Evolutionary conservation across 2,888 invertebrate species (phyloP), one percentile per base, ranked within the genome.

Genomic region (Perizoma affinitatum): DNA sequence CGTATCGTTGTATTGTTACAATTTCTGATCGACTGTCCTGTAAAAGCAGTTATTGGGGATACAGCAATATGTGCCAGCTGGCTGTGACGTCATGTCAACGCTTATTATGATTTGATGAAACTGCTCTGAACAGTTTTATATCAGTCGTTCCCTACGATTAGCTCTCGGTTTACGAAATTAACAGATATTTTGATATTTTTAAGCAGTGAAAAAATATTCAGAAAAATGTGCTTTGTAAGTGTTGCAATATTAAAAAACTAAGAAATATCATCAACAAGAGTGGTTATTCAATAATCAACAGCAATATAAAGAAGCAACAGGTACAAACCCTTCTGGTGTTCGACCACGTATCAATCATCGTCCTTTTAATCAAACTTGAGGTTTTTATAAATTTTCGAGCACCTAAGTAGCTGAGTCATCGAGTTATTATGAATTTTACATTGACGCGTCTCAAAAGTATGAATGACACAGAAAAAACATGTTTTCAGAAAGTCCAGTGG

Each of bases 1-100:
- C 87, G 87, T 89, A 79, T 75, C 76, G 78, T 71, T 69, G 80
- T 76, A 87, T 90, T 90, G 89, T 90, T 54, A 45, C 22, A 86
- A 87, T 69, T 69, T 70, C 69, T 67, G 66, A 72, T 76, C 79
- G 83, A 81, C 80, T 86, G 85, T 86, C 86, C 85, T 86, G 80
- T 77, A 78, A 79, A 80, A 79, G 74, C 72, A 78, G 80, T 83
- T 84, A 86, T 87, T 84, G 78, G 76, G 73, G 76, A 78, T 78
- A 83, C 75, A 75, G 75, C 22, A 22, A 74, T 75, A 79, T 78
- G 73, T 60, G 80, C 69, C 90, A 90, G 87, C 88, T 90, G 88
- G 82, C 76, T 68, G 53, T 73, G 68, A 73, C 72, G 61, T 69
- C 56, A 62, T 47, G 41, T 46, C 49, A 61, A 3, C 22, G 22